phyloP scores from a whole-genome alignment of 1,140 invertebrate genomes.

The Rhagoletis pomonella region DNA sequence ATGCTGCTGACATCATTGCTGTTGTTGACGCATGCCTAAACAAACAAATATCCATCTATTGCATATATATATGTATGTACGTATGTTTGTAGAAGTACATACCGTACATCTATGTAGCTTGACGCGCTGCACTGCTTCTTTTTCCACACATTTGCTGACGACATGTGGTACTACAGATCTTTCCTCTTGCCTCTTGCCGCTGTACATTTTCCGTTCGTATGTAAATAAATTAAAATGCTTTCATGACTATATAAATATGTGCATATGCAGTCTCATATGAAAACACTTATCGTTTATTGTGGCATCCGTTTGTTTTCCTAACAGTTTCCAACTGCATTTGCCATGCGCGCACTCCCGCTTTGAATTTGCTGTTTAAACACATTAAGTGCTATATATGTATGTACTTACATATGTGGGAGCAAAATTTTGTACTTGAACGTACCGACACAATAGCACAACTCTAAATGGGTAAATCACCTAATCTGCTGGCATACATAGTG shows the following conservation, averaged over 20 bases:
- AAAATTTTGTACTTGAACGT: neutral
- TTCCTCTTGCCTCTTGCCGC: neutral
- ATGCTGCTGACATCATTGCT: constrained; percentile 6
- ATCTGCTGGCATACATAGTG: neutral
- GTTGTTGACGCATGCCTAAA: constrained; percentile 1
- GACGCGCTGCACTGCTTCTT: constrained; percentile 1
- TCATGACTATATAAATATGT: neutral
- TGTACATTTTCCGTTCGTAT: constrained; percentile 39
- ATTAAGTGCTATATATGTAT: neutral
- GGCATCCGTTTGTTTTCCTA: constrained; percentile 49
- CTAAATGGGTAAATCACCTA: neutral
- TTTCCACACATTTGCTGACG: neutral
- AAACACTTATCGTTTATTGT: constrained; percentile 44
- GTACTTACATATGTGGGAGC: neutral
- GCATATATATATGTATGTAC: neutral
- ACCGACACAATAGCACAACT: neutral
- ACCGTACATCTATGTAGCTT: neutral
- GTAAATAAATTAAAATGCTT: constrained; percentile 34
- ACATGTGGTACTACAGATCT: constrained; percentile 22
- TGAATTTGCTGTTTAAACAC: neutral
- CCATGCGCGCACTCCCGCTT: constrained; percentile 1
- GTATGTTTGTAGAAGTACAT: neutral
- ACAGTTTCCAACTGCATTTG: constrained; percentile 45
- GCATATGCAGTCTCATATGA: neutral
- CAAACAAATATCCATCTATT: neutral